Conservation (phyloP, 2,797 vertebrate species). For the Alauda arvensis region DNA sequence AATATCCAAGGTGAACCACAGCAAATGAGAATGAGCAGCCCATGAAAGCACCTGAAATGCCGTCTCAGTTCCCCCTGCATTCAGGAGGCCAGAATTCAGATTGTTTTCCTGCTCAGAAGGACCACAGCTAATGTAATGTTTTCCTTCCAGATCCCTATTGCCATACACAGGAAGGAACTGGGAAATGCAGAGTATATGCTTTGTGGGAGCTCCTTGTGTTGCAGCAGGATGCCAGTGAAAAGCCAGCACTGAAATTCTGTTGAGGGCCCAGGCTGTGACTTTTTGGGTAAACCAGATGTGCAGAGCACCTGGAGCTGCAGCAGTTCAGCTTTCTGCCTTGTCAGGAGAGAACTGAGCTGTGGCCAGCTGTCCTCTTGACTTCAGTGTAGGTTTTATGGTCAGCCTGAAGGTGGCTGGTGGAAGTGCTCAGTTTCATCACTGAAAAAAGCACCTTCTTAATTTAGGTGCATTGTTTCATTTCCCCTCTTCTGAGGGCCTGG, state of each 20-base stretch:
- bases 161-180: not conserved
- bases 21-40: not conserved
- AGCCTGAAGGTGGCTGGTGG: not conserved
- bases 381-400: not conserved
- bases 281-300: not conserved
- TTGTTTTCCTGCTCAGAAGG: not conserved
- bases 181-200: not conserved
- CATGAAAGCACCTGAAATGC: not conserved
- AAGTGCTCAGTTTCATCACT: not conserved
- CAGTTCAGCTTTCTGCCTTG: not conserved
- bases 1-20: not conserved
- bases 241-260: not conserved
- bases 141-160: not conserved
- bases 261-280: not conserved
- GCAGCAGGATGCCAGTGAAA: not conserved
- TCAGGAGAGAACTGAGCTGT: not conserved
- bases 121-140: not conserved
- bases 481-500: not conserved
- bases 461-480: constrained; percentile 14
- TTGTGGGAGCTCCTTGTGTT: not conserved
- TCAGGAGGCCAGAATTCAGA: not conserved
- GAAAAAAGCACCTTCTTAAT: not conserved
- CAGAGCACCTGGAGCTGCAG: not conserved
- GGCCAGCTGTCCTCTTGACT: not conserved
- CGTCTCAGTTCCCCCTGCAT: not conserved